Evolutionary conservation across 2,888 invertebrate genomes (phyloP).

Genomic region (Acleris cristana): DNA sequence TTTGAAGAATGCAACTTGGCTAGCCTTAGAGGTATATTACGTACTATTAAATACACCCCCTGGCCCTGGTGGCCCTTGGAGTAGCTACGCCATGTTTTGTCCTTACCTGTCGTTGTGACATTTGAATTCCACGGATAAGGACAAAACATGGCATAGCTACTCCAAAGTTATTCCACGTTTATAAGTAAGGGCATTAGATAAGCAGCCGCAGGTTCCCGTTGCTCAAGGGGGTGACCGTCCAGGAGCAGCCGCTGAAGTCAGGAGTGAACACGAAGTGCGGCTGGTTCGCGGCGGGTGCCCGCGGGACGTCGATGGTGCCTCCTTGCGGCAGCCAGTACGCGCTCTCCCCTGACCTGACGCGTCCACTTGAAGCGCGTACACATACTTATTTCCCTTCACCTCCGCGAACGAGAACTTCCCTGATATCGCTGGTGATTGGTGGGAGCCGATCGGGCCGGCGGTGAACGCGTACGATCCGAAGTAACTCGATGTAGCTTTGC

Average conservation of each 20-base stretch:
- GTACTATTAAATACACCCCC: no score
- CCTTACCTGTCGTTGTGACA: no score
- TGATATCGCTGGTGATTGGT: conserved; percentile 10
- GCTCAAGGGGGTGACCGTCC: conserved; percentile 7
- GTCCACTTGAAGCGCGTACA: conserved; percentile 18
- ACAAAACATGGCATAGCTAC: no score
- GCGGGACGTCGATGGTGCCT: conserved; percentile 12
- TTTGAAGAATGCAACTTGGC: no score
- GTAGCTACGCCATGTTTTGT: no score
- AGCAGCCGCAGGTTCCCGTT: conserved; percentile 12
- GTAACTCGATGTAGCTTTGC: not conserved
- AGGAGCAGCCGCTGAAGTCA: conserved; percentile 14
- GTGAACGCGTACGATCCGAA: conserved; percentile 11
- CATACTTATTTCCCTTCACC: conserved; percentile 9
- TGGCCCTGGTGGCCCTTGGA: no score
- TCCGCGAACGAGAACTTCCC: conserved; percentile 10
- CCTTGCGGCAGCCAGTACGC: conserved; percentile 18
- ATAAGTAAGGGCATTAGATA: no score
- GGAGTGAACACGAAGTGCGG: conserved; percentile 17
- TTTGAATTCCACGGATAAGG: no score
- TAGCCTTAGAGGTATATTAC: no score
- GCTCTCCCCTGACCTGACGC: conserved; percentile 3
- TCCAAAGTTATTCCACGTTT: no score
- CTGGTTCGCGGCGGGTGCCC: not conserved
- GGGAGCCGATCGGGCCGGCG: conserved; percentile 12